Percentiles rank a stretch among this genome's conserved stretches.
phyloP scores from a whole-genome alignment of 2,797 vertebrate species.

The Syncerus caffer region DNA sequence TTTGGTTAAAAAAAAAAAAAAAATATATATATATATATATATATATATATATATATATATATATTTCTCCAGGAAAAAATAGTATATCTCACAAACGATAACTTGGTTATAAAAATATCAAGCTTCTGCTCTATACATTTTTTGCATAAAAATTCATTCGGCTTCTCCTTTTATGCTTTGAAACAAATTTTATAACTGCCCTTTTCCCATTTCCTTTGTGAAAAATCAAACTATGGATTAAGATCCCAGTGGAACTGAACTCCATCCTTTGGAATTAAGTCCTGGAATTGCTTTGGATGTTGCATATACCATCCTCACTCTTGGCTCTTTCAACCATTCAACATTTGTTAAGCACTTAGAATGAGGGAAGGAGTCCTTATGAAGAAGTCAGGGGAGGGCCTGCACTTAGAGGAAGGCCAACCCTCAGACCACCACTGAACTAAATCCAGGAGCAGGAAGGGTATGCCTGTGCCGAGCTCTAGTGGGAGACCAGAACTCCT shows the following conservation, averaged over 20 bases:
- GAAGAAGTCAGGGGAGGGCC: neutral
- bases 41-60: neutral
- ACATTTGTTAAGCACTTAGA: neutral
- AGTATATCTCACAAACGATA: neutral
- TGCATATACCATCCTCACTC: neutral
- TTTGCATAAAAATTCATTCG: neutral
- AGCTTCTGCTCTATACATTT: neutral
- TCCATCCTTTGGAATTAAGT: neutral
- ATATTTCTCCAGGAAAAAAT: neutral
- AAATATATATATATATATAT: neutral
- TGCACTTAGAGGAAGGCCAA: neutral
- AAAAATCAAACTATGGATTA: neutral
- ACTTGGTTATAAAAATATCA: neutral
- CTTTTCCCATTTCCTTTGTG: neutral
- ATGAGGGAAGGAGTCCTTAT: neutral
- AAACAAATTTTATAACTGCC: neutral
- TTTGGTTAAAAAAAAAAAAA: neutral
- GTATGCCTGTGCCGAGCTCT: rapidly evolving
- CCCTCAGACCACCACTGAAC: neutral
- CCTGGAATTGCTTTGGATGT: neutral
- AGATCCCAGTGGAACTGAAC: neutral
- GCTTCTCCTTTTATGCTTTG: neutral
- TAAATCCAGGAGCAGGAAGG: neutral
- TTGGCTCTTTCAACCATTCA: neutral
- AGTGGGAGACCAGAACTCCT: too few relatives aligned